Base-by-base conservation (phyloP, 2,113 vertebrate species). In the Choloepus hoffmanni region DNA sequence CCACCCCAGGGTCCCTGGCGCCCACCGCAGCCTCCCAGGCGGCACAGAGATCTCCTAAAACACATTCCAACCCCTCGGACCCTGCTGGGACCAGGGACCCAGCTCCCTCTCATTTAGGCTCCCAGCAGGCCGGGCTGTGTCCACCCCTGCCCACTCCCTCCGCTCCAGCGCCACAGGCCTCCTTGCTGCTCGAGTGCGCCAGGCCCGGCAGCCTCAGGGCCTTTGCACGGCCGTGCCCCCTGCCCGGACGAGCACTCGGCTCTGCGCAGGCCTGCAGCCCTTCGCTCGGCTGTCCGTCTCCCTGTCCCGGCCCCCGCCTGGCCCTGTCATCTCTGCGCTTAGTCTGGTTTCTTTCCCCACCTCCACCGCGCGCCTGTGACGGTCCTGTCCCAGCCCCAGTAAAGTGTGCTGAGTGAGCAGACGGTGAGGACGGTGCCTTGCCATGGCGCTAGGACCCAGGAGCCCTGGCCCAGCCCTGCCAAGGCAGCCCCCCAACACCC, bases 311-410 rank as follows among this genome's bases (percentile, higher is more conserved):
- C 53, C 40, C 14, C 15, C 40, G 48, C 72, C 85, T 33, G 87
- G 60, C 26, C 3, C 1, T 68, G 33, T 48, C 33, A 48, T 10
- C 93, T 72, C 53, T 21, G n/a, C 21, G 43, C 50, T 36, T 45
- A n/a, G 12, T 26, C 23, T 18, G 43, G 43, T 21, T 1, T 0
- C 23, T 60, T 13, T 43, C 85, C 33, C 65, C 9, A 14, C 18
- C n/a, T 53, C 73, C 40, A 48, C 13, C 12, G 3, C 43, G 16
- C 1, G 13, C 2, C 62, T 26, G 0, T 15, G n/a, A 72, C 0
- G 16, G 55, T 16, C 26, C 2, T 14, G 43, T 28, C 23, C 74
- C 16, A 67, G 63, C 23, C 62, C 62, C 8, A 24, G 24, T 26
- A 30, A 30, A 30, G 10, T 65, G 11, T 3, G 4, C 15, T 5